These are phyloP conservation scores for Malthinus flaveolus DNA, from an alignment of 2,888 invertebrate genomes.

Conservation along the genomic window DNA sequence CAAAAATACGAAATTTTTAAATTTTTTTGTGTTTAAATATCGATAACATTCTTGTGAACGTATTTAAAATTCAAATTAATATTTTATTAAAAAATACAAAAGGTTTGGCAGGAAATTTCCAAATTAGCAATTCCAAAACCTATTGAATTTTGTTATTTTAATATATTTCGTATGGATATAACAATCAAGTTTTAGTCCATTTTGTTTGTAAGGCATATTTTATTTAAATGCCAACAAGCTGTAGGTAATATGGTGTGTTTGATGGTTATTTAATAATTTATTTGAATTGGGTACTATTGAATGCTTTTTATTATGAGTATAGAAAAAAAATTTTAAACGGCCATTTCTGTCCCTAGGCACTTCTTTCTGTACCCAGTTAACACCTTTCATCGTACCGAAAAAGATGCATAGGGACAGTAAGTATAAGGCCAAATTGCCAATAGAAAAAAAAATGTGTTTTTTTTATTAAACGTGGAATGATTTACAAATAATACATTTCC, in stretches of 20 bases:
- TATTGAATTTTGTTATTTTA: not conserved
- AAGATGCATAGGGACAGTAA: constrained; percentile 30
- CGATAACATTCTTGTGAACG: too few relatives aligned
- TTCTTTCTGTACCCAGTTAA: constrained; percentile 30
- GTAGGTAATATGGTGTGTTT: not conserved
- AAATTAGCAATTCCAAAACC: not conserved
- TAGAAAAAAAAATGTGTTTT: not conserved
- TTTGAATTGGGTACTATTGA: constrained; percentile 2
- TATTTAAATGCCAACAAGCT: too few relatives aligned
- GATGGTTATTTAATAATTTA: not conserved
- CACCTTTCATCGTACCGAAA: constrained; percentile 29
- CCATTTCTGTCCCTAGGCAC: constrained; percentile 29
- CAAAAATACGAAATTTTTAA: too few relatives aligned
- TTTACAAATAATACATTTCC: not conserved
- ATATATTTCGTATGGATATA: not conserved
- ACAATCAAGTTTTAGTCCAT: too few relatives aligned
- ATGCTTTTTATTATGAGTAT: not conserved
- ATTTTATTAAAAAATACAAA: too few relatives aligned
- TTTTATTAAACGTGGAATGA: not conserved
- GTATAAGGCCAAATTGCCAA: constrained; percentile 13
- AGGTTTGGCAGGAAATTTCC: not conserved
- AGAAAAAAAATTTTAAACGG: constrained; percentile 13
- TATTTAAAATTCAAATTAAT: too few relatives aligned
- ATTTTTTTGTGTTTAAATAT: too few relatives aligned
- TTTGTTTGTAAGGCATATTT: too few relatives aligned